Evolutionary conservation across 2,113 vertebrate species (phyloP), one percentile per base, ranked within the genome.

Genomic region (Okapia johnstoni): DNA sequence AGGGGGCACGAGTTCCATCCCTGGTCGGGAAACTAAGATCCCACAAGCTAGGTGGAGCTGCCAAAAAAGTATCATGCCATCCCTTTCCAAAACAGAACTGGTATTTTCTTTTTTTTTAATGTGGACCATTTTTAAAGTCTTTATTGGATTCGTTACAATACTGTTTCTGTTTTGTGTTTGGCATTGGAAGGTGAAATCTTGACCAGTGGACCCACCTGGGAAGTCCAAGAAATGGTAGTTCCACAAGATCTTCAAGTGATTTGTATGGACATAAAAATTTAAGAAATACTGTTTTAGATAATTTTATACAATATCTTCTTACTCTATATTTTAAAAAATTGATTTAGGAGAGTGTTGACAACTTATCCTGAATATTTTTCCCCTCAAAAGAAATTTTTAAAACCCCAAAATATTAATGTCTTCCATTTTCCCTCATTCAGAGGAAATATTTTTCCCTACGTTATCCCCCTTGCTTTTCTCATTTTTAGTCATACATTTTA

Each of bases 401-500:
- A 88, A n/a, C 1, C 8, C 2, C 50, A 3, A 73, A 55, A 61
- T 11, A 25, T 91, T 77, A 86, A 55, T 28, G 14, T 73, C 88
- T 96, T 84, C n/a, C 2, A 21, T 88, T 94, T 95, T 46, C 57
- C 25, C 40, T 73, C 7, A 91, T 86, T 97, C 52, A 6, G 33
- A 85, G 54, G 36, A 25, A 77, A 83, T 54, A 63, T 8, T 81
- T 93, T 93, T 48, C 84, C 54, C 23, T 60, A 26, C 26, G 79
- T 57, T 50, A n/a, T 61, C 52, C 30, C 88, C 58, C 48, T 94
- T 66, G 77, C 81, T 95, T 97, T 97, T 97, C 61, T 96, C 96
- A 97, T 89, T 96, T 96, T 97, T 96, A 97, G 96, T 97, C 95
- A 98, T 61, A 73, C 46, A 15, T 96, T 94, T 97, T 93, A 80